These are phyloP conservation scores for Galleria mellonella DNA, from an alignment of 1,140 invertebrate genomes.

Conservation along the genomic window DNA sequence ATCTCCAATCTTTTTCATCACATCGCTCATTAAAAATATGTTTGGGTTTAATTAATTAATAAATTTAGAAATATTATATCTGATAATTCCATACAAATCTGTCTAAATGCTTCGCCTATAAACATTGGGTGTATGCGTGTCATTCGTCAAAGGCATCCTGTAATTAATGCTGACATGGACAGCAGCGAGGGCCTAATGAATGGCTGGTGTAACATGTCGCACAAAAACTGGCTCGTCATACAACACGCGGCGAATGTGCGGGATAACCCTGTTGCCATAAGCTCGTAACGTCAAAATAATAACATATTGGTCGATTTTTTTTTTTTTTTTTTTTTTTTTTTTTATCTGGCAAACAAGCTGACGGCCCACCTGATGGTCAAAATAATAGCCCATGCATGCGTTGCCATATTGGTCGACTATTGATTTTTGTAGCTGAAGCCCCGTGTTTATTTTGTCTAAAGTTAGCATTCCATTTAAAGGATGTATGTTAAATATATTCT, in stretches of 20 bases:
- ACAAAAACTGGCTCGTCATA: conserved; percentile 51
- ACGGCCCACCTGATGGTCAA: conserved; percentile 65
- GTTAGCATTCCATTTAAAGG: too few relatives aligned
- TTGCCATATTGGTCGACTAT: conserved; percentile 57
- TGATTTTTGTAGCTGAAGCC: conserved; percentile 52
- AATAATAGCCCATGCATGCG: conserved; percentile 65
- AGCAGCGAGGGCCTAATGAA: conserved; percentile 42
- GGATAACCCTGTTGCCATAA: conserved; percentile 23
- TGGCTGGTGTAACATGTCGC: conserved; percentile 43
- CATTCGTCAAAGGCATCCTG: conserved; percentile 32
- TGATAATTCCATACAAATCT: too few relatives aligned
- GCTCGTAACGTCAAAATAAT: conserved; percentile 22
- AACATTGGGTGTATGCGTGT: too few relatives aligned
- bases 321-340: too few relatives aligned
- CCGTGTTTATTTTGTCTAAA: conserved; percentile 40
- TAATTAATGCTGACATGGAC: conserved; percentile 51
- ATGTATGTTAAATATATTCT: too few relatives aligned
- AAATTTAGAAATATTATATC: too few relatives aligned
- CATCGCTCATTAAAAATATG: too few relatives aligned
- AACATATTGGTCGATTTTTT: too few relatives aligned
- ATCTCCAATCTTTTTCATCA: too few relatives aligned
- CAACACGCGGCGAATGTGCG: conserved; percentile 20
- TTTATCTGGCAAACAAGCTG: too few relatives aligned
- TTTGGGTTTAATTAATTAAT: too few relatives aligned
- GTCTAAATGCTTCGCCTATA: too few relatives aligned